phyloP scores from a whole-genome alignment of 2,797 vertebrate species.

The Gephyroberyx darwinii region DNA sequence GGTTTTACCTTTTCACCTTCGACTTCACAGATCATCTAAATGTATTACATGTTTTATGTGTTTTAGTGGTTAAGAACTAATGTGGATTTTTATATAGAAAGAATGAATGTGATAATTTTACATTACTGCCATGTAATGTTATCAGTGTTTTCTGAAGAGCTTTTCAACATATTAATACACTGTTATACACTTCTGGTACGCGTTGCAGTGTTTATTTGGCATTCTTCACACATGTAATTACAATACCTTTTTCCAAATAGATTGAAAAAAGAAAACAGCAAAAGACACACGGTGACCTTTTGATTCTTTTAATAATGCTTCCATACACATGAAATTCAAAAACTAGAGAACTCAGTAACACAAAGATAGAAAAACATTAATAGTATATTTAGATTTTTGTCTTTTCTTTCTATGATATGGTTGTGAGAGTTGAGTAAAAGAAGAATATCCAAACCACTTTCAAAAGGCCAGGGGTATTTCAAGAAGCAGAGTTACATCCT shows the following conservation, averaged over 20 bases:
- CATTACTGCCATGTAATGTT: neutral
- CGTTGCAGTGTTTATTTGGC: slow-evolving; percentile 75
- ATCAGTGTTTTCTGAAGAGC: neutral
- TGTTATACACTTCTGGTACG: slow-evolving; percentile 27
- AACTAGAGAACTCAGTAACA: slow-evolving; percentile 71
- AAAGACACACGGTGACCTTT: slow-evolving; percentile 58
- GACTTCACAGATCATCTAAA: neutral
- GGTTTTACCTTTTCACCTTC: neutral
- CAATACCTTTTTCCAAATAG: slow-evolving; percentile 60
- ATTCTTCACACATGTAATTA: slow-evolving; percentile 73
- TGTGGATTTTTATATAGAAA: too few species aligned
- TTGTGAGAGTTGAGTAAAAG: slow-evolving; percentile 43
- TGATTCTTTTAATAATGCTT: slow-evolving; percentile 77
- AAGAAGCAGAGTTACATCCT: slow-evolving; percentile 45
- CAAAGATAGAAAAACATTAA: slow-evolving; percentile 78
- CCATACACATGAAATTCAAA: slow-evolving; percentile 69
- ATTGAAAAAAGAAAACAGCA: slow-evolving; percentile 47
- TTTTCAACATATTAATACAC: slow-evolving; percentile 33
- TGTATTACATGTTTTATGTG: neutral
- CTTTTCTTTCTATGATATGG: slow-evolving; percentile 36
- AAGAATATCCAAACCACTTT: slow-evolving; percentile 50
- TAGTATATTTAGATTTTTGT: slow-evolving; percentile 61
- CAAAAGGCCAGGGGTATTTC: slow-evolving; percentile 51
- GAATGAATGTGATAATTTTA: slow-evolving; percentile 16
- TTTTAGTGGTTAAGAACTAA: slow-evolving; percentile 1